Conservation (phyloP, 1,140 invertebrate species). For the Marisa cornuarietis region DNA sequence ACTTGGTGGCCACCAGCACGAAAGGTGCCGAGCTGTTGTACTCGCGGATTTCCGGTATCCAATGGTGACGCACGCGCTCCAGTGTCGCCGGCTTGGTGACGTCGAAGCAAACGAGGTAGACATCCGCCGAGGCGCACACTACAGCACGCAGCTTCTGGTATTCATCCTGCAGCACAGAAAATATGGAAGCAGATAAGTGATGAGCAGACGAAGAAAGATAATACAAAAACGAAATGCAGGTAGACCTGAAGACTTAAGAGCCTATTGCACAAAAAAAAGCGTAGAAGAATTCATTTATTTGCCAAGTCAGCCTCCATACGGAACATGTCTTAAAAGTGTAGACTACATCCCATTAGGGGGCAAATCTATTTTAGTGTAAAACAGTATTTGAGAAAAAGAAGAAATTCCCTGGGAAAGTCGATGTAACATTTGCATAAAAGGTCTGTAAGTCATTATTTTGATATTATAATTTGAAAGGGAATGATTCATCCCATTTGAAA, state of each 20-base stretch:
- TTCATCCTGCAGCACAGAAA: conserved; percentile 78
- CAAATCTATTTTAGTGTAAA: too few species aligned
- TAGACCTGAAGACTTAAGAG: neutral
- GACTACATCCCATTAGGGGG: too few species aligned
- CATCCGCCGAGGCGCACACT: conserved; percentile 96
- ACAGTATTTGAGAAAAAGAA: too few species aligned
- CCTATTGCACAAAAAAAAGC: too few species aligned
- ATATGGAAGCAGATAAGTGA: neutral
- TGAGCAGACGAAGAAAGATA: neutral
- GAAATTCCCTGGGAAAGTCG: too few species aligned
- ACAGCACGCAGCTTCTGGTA: conserved; percentile 91
- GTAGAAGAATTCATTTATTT: too few species aligned
- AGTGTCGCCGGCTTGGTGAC: conserved; percentile 97
- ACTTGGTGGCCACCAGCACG: conserved; percentile 76
- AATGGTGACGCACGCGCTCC: conserved; percentile 95
- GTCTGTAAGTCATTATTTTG: too few species aligned
- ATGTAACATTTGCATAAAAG: too few species aligned
- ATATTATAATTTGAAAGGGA: too few species aligned
- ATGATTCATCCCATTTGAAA: too few species aligned
- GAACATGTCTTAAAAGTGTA: too few species aligned
- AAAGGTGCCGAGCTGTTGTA: conserved; percentile 88
- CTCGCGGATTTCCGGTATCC: conserved; percentile 69
- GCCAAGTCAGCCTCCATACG: too few species aligned
- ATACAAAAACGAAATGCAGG: neutral
- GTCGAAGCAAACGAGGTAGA: conserved; percentile 99